phyloP scores from a whole-genome alignment of 2,113 vertebrate genomes.

The Pedetes capensis region DNA sequence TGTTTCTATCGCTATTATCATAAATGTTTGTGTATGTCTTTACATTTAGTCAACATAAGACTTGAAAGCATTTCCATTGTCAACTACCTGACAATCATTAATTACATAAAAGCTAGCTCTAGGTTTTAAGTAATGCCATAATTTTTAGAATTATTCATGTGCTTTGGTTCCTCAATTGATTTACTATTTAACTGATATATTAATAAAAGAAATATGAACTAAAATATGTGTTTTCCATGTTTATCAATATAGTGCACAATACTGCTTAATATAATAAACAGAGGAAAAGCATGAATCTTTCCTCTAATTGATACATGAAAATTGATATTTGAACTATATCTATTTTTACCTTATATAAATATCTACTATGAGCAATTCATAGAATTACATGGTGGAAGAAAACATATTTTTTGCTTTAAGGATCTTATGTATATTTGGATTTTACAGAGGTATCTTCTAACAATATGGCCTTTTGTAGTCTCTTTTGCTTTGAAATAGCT shows the following conservation, averaged over 20 bases:
- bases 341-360: neutral
- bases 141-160: conserved; percentile 6
- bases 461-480: neutral
- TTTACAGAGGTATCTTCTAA: neutral
- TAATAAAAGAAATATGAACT: neutral
- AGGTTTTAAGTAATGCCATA: neutral
- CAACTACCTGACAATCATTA: conserved; percentile 1
- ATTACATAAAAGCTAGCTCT: neutral
- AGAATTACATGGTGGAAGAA: neutral
- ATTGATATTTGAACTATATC: neutral
- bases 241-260: neutral
- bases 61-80: conserved; percentile 7
- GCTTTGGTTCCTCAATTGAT: neutral
- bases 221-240: neutral
- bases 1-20: neutral
- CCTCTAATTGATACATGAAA: neutral
- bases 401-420: neutral
- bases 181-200: neutral
- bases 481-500: neutral
- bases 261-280: neutral
- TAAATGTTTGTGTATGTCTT: neutral
- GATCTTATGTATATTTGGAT: neutral
- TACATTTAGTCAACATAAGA: neutral
- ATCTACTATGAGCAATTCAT: neutral
- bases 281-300: neutral